Base-by-base conservation (phyloP, 1,140 invertebrate species). In the Neelides sp. region DNA sequence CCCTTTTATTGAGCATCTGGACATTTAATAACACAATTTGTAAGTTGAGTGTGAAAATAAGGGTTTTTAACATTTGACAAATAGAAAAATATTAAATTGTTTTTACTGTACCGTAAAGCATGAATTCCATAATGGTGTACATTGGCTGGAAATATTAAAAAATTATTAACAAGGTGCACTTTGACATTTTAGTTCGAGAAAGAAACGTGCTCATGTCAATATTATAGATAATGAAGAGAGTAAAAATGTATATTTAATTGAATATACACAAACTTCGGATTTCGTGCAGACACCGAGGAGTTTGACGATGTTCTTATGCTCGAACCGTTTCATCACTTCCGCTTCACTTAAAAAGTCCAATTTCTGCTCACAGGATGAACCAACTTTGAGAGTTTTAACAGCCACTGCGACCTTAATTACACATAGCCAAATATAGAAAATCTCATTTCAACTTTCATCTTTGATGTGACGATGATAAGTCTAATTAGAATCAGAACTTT, bases 301-400 rank as follows among this genome's bases (percentile, higher is more conserved):
- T 55, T 81, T 79, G 0, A 95, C 79, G 26, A 96, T 83, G 64
- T 96, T 94, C 54, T 80, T 79, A 64, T 95, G 89, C 41, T 88
- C 80, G 65, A 94, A 88, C 39, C 81, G 73, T 62, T 92, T 92
- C 84, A 95, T 92, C 19, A 86, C 78, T 64, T 90, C 85, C 1
- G 88, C 88, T 65, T 94, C 90, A 45, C 83, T 82, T n/a, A 93
- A 70, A 59, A 93, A 93, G 65, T 93, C 87, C n/a, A 90, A 67
- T 64, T 90, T 89, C 63, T 91, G 83, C 59, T 92, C 87, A 5
- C 78, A 78, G 1, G 77, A 78, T 2, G 82, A 84, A 1, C 84
- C 83, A 8, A 78, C 67, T 66, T 93, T 91, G 0, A 93, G 69
- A 0, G 89, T 90, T 68, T 94, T 95, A 0, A 93, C 87, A 8